These are phyloP conservation scores for Drosophila affinis DNA, from an alignment of 2,888 invertebrate species.

Conservation along the genomic window DNA sequence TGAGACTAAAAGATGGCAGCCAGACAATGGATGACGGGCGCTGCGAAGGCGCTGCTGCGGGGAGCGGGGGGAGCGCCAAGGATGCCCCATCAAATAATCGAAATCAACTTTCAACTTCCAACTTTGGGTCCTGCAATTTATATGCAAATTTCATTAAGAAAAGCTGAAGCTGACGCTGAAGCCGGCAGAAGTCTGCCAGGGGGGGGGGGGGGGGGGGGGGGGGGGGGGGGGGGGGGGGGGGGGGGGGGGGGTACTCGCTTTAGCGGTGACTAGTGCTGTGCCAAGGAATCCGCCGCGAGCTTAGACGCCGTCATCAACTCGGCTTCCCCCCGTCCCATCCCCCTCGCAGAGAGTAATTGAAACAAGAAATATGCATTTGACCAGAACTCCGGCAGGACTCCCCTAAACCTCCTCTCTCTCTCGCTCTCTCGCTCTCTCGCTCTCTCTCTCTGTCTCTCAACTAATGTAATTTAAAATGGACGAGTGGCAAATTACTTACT, in stretches of 20 bases:
- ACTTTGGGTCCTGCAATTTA: slow-evolving; percentile 67
- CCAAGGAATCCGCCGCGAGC: slow-evolving; percentile 49
- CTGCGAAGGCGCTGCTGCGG: slow-evolving; percentile 2
- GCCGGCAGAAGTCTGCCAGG: slow-evolving; percentile 1
- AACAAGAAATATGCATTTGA: slow-evolving; percentile 72
- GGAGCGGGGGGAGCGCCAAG: slow-evolving; percentile 33
- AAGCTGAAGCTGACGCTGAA: slow-evolving; percentile 35
- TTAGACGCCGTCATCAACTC: slow-evolving; percentile 18
- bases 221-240: not conserved
- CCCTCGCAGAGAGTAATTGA: slow-evolving; percentile 61
- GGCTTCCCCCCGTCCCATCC: too few relatives aligned
- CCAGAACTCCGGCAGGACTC: slow-evolving; percentile 42
- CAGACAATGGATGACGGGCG: slow-evolving; percentile 24
- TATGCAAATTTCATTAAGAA: slow-evolving; percentile 76
- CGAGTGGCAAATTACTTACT: slow-evolving; percentile 79
- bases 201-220: not conserved
- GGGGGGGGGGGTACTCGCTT: not conserved
- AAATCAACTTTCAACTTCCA: slow-evolving; percentile 69
- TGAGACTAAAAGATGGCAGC: slow-evolving; percentile 8
- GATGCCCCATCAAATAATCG: slow-evolving; percentile 73
- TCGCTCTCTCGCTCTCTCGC: not conserved
- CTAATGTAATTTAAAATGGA: slow-evolving; percentile 78
- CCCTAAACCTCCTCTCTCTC: not conserved
- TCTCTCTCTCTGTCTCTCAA: slow-evolving; percentile 49
- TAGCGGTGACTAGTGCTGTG: slow-evolving; percentile 7